Evolutionary conservation across 2,797 vertebrate genomes (phyloP).

Genomic region (Steatocranus sp.): DNA sequence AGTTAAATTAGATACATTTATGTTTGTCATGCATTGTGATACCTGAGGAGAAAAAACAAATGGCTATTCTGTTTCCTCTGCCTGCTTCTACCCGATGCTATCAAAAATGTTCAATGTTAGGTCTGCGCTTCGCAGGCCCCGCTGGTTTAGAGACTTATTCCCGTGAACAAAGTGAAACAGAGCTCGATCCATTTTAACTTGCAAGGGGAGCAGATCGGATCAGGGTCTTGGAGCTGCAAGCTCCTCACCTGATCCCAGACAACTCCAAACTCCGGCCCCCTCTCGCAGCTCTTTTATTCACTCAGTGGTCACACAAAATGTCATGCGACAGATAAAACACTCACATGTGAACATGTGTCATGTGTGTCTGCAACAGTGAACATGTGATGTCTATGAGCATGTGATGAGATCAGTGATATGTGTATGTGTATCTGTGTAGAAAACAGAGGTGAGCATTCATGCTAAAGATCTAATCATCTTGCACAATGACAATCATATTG

Average conservation of each 20-base stretch:
- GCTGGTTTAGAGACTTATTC: neutral
- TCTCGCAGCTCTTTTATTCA: neutral
- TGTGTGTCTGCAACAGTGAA: too few relatives aligned
- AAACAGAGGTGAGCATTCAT: neutral
- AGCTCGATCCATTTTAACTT: neutral
- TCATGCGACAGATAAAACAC: neutral
- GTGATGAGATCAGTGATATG: neutral
- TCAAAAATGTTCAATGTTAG: neutral
- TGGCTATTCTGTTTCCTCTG: neutral
- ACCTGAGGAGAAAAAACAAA: neutral
- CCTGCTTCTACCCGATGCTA: neutral
- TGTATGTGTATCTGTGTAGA: neutral
- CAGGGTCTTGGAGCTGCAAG: neutral
- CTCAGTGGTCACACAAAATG: neutral
- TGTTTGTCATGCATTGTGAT: neutral
- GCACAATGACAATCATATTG: neutral
- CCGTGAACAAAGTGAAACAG: neutral
- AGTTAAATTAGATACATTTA: neutral
- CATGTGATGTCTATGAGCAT: neutral
- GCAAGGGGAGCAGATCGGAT: rapidly evolving
- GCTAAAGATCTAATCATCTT: neutral
- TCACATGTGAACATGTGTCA: neutral
- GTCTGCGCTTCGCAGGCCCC: neutral
- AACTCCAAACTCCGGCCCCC: neutral
- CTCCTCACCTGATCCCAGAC: neutral